phyloP scores from a whole-genome alignment of 2,797 vertebrate genomes.

The Pseudocheirus occidentalis region DNA sequence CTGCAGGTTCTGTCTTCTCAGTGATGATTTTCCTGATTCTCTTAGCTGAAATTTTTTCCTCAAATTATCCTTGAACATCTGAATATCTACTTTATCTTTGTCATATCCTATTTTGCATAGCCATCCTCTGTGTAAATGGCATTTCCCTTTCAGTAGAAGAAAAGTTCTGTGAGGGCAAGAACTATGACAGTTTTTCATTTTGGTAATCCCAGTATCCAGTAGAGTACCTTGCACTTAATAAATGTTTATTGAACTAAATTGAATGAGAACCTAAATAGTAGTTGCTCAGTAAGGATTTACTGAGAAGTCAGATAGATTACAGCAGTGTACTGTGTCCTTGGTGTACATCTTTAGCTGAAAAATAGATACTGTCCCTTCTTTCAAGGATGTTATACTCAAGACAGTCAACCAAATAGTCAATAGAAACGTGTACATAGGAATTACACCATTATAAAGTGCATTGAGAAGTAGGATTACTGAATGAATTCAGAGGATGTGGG shows the following conservation, averaged over 20 bases:
- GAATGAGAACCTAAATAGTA: not conserved
- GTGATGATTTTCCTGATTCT: not conserved
- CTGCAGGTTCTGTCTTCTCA: not conserved
- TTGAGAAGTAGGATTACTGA: slow-evolving; percentile 12
- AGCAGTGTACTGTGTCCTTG: not conserved
- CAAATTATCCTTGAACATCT: not conserved
- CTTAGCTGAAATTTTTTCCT: not conserved
- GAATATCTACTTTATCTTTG: not conserved
- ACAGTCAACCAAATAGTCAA: slow-evolving; percentile 13
- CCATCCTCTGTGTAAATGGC: not conserved
- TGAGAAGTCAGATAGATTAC: not conserved
- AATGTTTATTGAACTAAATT: not conserved
- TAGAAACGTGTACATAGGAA: not conserved
- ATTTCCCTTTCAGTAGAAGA: not conserved
- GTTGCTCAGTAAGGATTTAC: not conserved
- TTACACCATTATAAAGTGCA: not conserved
- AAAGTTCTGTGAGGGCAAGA: not conserved
- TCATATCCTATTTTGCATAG: not conserved
- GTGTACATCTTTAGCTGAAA: not conserved
- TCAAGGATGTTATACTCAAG: slow-evolving; percentile 41
- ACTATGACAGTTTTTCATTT: not conserved
- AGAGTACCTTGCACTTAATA: not conserved
- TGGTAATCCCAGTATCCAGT: not conserved
- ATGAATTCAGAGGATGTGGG: slow-evolving; percentile 17
- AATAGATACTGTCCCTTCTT: slow-evolving; percentile 23